Conservation (phyloP, 2,113 vertebrate species). For the Cyrtonyx montezumae region DNA sequence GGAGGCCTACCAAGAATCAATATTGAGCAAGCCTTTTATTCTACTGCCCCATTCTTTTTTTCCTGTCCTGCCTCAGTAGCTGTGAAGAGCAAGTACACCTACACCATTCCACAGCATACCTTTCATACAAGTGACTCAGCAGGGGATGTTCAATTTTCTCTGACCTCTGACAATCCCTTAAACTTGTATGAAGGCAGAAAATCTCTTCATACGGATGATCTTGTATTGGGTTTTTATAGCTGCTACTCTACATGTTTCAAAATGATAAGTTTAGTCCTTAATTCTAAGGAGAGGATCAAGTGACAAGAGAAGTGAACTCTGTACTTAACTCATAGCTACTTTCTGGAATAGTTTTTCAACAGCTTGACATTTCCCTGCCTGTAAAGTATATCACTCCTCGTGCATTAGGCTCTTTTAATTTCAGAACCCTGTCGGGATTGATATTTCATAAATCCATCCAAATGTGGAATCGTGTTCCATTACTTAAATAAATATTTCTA, state of each 20-base stretch:
- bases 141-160: conserved; percentile 36
- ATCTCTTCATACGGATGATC: not conserved
- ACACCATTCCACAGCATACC: not conserved
- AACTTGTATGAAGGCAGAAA: conserved; percentile 62
- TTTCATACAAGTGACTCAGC: conserved; percentile 65
- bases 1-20: not conserved
- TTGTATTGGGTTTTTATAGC: conserved; percentile 36
- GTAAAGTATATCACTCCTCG: not conserved
- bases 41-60: not conserved
- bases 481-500: conserved; percentile 25
- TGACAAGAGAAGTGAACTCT: conserved; percentile 21
- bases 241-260: conserved; percentile 51
- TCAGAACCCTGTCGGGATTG: not conserved
- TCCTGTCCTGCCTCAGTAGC: conserved; percentile 21
- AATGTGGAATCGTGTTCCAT: conserved; percentile 56
- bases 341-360: conserved; percentile 55
- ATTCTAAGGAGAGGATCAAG: conserved; percentile 56
- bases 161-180: conserved; percentile 71
- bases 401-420: conserved; percentile 48
- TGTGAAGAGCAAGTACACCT: not conserved
- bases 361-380: conserved; percentile 26
- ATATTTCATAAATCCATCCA: conserved; percentile 45
- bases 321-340: not conserved
- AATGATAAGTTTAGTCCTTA: conserved; percentile 50
- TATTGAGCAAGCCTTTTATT: not conserved